Percentiles rank a stretch among this genome's conserved stretches.
These are phyloP conservation scores for Nibea coibor DNA, from an alignment of 2,113 vertebrate genomes.

Conservation along the genomic window DNA sequence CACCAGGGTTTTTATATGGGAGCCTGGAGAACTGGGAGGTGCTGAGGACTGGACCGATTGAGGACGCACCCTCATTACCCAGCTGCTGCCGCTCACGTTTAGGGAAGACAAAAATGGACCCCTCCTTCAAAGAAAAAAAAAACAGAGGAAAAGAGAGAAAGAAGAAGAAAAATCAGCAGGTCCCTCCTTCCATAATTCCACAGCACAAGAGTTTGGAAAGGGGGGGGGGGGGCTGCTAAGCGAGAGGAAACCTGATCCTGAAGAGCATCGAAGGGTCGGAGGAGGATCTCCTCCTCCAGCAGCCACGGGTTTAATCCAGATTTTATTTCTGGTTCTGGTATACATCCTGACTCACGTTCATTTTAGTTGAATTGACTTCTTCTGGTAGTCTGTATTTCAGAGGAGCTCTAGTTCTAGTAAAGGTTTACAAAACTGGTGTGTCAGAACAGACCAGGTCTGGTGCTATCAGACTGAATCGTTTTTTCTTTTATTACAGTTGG, in stretches of 20 bases:
- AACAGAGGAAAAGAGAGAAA: slow-evolving; percentile 42
- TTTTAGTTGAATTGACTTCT: slow-evolving; percentile 12
- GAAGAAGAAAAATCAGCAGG: slow-evolving; percentile 66
- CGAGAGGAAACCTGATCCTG: slow-evolving; percentile 71
- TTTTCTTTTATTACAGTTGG: neutral
- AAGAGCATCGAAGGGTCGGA: slow-evolving; percentile 58
- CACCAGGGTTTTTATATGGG: slow-evolving; percentile 89
- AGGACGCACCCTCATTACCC: slow-evolving; percentile 80
- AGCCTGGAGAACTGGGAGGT: slow-evolving; percentile 85
- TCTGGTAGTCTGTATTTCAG: neutral
- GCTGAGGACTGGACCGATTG: slow-evolving; percentile 69
- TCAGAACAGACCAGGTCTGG: neutral
- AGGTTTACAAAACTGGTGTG: neutral
- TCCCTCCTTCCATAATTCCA: slow-evolving; percentile 88
- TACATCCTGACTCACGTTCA: slow-evolving; percentile 54
- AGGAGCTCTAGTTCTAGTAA: neutral
- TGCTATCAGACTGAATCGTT: neutral
- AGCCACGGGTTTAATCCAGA: slow-evolving; percentile 41
- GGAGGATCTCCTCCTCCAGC: slow-evolving; percentile 65
- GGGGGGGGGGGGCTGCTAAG: slow-evolving; percentile 12
- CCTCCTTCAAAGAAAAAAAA: slow-evolving; percentile 68
- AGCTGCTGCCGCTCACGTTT: slow-evolving; percentile 82
- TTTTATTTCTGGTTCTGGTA: slow-evolving; percentile 50
- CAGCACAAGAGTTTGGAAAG: slow-evolving; percentile 70
- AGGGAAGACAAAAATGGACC: slow-evolving; percentile 79